Evolutionary conservation across 2,888 invertebrate species (phyloP), one percentile per base, ranked within the genome.

Genomic region (Lasioglossum calceatum): DNA sequence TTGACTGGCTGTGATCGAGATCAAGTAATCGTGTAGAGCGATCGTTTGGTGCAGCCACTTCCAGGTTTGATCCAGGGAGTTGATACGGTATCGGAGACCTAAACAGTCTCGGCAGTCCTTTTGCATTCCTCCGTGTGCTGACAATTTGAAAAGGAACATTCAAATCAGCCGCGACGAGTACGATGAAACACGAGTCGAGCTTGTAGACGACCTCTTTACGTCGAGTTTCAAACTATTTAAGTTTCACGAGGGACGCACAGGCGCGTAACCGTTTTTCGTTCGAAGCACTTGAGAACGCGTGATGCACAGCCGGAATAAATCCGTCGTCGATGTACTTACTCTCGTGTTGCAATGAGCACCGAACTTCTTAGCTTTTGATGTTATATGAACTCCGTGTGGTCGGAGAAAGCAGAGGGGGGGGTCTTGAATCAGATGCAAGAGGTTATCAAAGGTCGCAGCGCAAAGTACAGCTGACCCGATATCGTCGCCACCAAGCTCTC

Each of bases 21-120:
- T 97, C 94, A 98, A 96, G 94, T 98, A 98, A 94, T 98, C 98
- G 97, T 98, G 98, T 87, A 98, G 96, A 93, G 97, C 97, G 94
- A 98, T 97, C 91, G 98, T 98, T 96, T 98, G 98, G 95, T 98
- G 98, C 95, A 98, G 96, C 98, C 98, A 98, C 98, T 98, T 98
- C 97, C 98, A 98, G 95, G 98, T 98, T 96, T 98, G 98, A 96
- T 98, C 98, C 96, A 98, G 97, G 96, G 97, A 97, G 96, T 97
- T 98, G 96, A 97, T 97, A 96, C 98, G 98, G 97, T 97, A 97
- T 96, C 98, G 97, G 96, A 98, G 97, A 96, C 97, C 98, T 97
- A 98, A 96, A 97, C 97, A 97, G 96, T 98, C 97, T 95, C 97
- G 97, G 95, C 97, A 97, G 96, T 97, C 97, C 96, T 96, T 97